These are phyloP conservation scores for Suncus etruscus DNA, from an alignment of 2,113 vertebrate species.

Conservation along the genomic window DNA sequence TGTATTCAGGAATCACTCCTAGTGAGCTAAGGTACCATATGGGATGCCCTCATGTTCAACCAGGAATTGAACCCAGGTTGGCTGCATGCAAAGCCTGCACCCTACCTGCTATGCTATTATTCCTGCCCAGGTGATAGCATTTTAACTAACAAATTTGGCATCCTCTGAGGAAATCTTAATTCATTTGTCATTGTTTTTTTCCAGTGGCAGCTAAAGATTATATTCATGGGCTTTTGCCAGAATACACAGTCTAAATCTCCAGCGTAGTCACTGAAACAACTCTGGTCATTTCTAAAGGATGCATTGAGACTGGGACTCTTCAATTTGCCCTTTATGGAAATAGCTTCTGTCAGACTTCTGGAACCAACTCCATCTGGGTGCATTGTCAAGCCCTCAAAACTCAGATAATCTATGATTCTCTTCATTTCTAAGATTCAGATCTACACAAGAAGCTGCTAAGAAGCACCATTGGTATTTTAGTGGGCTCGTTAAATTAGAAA, in stretches of 20 bases:
- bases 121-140: neutral
- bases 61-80: too few relatives aligned
- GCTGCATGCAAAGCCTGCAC: too few relatives aligned
- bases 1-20: neutral
- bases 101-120: too few relatives aligned
- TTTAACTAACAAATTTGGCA: conserved; percentile 58
- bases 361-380: fast-evolving
- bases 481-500: neutral
- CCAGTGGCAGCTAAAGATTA: neutral
- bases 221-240: conserved; percentile 46
- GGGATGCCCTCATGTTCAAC: too few relatives aligned
- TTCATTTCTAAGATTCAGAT: conserved; percentile 31
- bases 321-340: conserved; percentile 66
- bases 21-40: neutral
- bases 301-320: neutral
- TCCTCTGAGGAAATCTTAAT: conserved; percentile 63
- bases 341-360: conserved; percentile 37
- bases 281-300: conserved; percentile 50
- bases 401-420: neutral
- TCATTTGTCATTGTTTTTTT: conserved; percentile 55
- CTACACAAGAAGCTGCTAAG: neutral
- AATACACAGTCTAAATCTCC: conserved; percentile 21
- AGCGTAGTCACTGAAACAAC: conserved; percentile 50
- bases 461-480: neutral
- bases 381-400: neutral